Evolutionary conservation across 1,140 invertebrate genomes (phyloP).

Genomic region (Rhagoletis zephyria): DNA sequence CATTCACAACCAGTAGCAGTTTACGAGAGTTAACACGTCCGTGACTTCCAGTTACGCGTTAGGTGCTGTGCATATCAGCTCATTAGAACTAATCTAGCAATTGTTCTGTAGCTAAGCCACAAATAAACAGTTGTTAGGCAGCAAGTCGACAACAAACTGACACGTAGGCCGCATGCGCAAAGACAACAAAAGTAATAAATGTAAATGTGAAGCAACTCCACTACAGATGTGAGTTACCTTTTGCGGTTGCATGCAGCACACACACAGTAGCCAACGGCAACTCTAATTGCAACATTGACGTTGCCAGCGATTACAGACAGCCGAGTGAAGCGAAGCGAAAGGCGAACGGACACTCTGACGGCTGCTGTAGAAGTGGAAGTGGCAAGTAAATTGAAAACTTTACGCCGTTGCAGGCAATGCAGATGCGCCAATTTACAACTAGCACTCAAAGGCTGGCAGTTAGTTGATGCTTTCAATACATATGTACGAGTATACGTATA

Average conservation of each 20-base stretch:
- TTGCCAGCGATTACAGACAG: conserved; percentile 37
- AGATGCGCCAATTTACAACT: conserved; percentile 2
- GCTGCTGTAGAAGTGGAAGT: background rate
- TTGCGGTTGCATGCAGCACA: conserved; percentile 34
- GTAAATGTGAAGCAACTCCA: background rate
- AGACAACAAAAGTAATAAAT: background rate
- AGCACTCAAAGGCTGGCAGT: background rate
- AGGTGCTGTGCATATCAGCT: conserved; percentile 1
- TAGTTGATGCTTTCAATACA: background rate
- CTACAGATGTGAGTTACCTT: background rate
- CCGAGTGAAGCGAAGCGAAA: conserved; percentile 26
- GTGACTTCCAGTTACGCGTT: background rate
- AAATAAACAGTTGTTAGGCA: conserved; percentile 45
- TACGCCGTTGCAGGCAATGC: background rate
- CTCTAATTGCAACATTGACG: conserved; percentile 42
- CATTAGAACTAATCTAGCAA: conserved; percentile 44
- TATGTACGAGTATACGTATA: background rate
- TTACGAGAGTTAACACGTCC: background rate
- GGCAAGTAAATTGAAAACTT: conserved; percentile 36
- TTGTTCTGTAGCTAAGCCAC: conserved; percentile 33
- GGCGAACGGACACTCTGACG: background rate
- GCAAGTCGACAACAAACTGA: conserved; percentile 42
- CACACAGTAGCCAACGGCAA: conserved; percentile 40
- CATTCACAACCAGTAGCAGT: background rate
- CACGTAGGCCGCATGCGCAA: conserved; percentile 2